phyloP scores from a whole-genome alignment of 2,888 invertebrate species.

The Agelastica alni region DNA sequence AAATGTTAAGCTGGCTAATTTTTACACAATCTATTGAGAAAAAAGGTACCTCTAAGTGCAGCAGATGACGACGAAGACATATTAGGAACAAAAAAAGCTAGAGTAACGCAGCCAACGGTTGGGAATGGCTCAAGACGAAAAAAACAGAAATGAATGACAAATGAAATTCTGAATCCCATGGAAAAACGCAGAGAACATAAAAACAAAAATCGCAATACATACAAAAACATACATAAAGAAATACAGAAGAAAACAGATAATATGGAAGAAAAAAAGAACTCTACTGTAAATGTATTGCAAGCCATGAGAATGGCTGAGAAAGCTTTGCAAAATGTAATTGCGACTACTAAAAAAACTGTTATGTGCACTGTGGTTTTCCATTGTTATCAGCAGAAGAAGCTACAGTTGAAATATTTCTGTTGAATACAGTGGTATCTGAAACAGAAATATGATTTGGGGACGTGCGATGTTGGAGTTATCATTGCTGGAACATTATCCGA shows the following conservation, averaged over 20 bases:
- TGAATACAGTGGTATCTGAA: background rate
- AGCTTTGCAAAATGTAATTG: background rate
- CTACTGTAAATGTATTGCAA: background rate
- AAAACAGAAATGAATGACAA: too few species aligned
- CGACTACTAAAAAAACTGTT: background rate
- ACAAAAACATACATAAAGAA: too few species aligned
- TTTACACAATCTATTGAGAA: too few species aligned
- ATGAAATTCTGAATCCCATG: too few species aligned
- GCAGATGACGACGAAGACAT: too few species aligned
- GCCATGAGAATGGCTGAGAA: background rate
- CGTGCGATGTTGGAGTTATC: background rate
- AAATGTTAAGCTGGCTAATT: too few species aligned
- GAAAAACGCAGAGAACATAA: too few species aligned
- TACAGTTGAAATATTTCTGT: background rate
- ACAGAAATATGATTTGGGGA: background rate
- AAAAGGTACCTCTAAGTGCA: too few species aligned
- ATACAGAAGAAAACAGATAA: background rate
- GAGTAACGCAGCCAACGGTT: too few species aligned
- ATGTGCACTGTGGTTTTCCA: background rate
- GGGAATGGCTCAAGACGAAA: too few species aligned
- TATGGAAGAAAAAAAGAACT: background rate
- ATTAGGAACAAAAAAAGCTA: too few species aligned
- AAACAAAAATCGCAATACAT: too few species aligned
- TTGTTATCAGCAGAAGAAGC: background rate
- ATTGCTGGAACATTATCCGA: background rate